These are phyloP conservation scores for Cecropterus lyciades DNA, from an alignment of 1,140 invertebrate genomes.

Conservation along the genomic window DNA sequence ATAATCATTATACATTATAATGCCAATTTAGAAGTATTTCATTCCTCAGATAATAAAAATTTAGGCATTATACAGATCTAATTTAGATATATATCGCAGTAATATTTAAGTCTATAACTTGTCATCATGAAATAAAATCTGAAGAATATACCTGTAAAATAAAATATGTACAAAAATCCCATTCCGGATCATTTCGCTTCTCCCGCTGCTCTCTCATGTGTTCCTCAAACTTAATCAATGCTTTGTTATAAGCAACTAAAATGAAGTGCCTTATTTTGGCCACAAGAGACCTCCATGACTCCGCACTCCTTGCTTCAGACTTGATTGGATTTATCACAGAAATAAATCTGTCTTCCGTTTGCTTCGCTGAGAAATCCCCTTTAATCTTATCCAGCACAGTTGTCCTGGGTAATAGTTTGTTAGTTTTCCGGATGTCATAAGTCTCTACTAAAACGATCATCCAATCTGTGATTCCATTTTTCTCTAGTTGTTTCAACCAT, in stretches of 20 bases:
- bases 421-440: conserved; percentile 95
- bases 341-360: conserved; percentile 93
- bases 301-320: conserved; percentile 93
- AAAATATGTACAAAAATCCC: conserved; percentile 98
- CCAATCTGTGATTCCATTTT: conserved; percentile 94
- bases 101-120: no score
- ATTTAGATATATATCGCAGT: no score
- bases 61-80: no score
- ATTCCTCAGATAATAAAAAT: no score
- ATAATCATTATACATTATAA: no score
- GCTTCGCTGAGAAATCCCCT: conserved; percentile 96
- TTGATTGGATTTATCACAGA: conserved; percentile 96
- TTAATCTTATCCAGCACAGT: conserved; percentile 98
- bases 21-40: no score
- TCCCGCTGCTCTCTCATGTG: conserved; percentile 95
- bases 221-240: conserved; percentile 95
- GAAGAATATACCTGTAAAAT: conserved; percentile 90
- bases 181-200: conserved; percentile 94
- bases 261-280: conserved; percentile 93
- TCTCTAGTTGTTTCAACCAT: conserved; percentile 92
- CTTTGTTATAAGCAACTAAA: conserved; percentile 94
- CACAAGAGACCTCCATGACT: conserved; percentile 95
- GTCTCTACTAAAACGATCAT: conserved; percentile 97
- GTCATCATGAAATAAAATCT: no score
- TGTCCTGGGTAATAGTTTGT: conserved; percentile 95